Evolutionary conservation across 2,888 invertebrate genomes (phyloP), one percentile per base, ranked within the genome.

Genomic region (Drosophila multiciliata): DNA sequence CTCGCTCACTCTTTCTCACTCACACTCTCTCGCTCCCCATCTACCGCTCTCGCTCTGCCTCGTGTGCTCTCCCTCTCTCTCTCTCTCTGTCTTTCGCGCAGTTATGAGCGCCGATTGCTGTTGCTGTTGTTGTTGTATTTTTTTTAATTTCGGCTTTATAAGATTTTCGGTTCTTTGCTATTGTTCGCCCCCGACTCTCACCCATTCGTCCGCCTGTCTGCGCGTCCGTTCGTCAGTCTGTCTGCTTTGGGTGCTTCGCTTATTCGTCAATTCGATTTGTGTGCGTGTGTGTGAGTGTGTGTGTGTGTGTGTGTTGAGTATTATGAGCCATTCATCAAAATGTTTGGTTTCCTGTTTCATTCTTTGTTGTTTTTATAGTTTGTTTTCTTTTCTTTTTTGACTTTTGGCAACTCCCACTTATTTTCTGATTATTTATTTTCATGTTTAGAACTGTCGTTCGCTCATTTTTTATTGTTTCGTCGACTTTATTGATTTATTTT

Each of bases 321-420:
- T 91, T 90, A 91, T 90, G 87, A 91, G 81, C 89, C 82, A 90
- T 91, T 85, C 87, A 91, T 90, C 90, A 90, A 91, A 87, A 79
- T 86, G 84, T 71, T 80, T 66, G 48, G 62, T 77, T 77, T 77
- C 64, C 77, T 48, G 67, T 81, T 77, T 77, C 63, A 50, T 60
- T 72, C 60, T 33, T 40, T 69, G 57, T 75, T 80, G 53, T 61
- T 80, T 20, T 32, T 29, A 26, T 36, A n/a, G 29, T 55, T 55
- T 36, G 23, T 38, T 38, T 57, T 61, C 73, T 69, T 53, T 55
- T 72, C 71, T 65, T 57, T 73, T 54, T 42, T 68, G 83, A 87
- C 76, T 89, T 87, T 90, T 67, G 83, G 91, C 85, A 83, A 92
- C 91, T 89, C 91, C 92, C 92, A 92, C 91, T 91, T 92, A 85